Base-by-base conservation (phyloP, 2,888 invertebrate species). In the Athalia cordata region DNA sequence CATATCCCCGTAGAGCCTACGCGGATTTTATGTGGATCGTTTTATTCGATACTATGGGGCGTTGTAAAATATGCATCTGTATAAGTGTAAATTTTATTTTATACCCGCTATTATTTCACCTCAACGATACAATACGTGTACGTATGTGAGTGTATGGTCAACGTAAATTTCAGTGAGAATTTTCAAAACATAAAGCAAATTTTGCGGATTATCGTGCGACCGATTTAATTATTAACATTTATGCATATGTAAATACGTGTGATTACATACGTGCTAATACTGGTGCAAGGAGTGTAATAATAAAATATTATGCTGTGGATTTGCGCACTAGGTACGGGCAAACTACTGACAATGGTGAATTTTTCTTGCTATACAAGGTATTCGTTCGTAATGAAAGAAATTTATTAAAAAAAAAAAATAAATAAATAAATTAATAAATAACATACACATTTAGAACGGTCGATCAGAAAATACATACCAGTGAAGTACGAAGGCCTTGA, bases 401-500 rank as follows among this genome's bases (percentile, higher is more conserved):
- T 1, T 29, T 29, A 29, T 29, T 29, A 29, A 29, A 29, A 29
- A 29, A 29, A 29, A 29, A 29, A 29, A 0, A 29, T n/a, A n/a
- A n/a, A n/a, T n/a, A n/a, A n/a, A n/a, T n/a, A n/a, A n/a, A n/a
- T n/a, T n/a, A n/a, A n/a, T n/a, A 29, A 29, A 29, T 29, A 1
- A 29, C 29, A 29, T 29, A 29, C 29, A 29, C 2, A 29, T 29
- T 2, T 29, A 29, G 2, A 29, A 29, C 2, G 0, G 29, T 29
- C 29, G 29, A 55, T 66, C 65, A 61, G 29, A 65, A 15, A 59
- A 59, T 85, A 85, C 85, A 78, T 85, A 85, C 85, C 85, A 81
- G 85, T 82, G 82, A 85, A 83, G 81, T 85, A 85, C 79, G 85
- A 84, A 82, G 85, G 85, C 84, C 83, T 83, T 82, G 80, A 80